Conservation (phyloP, 2,888 invertebrate genomes). For the Entomobrya multifasciata region DNA sequence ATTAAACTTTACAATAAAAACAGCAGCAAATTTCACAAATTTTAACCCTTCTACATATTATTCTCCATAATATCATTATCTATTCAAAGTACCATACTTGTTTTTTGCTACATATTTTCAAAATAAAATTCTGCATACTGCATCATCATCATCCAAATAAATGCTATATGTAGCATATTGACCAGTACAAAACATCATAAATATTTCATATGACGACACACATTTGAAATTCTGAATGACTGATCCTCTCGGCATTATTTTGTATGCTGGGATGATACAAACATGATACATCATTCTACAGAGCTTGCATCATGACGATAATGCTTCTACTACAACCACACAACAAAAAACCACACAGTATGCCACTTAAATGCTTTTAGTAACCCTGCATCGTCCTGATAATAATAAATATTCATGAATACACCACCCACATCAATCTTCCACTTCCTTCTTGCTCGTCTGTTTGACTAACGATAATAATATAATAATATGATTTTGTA, state of each 20-base stretch:
- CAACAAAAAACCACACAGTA: not conserved
- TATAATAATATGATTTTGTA: too few species aligned
- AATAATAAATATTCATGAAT: conserved; percentile 50
- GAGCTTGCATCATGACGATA: not conserved
- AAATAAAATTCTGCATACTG: too few species aligned
- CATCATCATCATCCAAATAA: too few species aligned
- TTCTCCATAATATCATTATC: too few species aligned
- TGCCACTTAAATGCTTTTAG: conserved; percentile 28
- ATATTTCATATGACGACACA: conserved; percentile 39
- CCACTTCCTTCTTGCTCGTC: not conserved
- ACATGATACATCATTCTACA: not conserved
- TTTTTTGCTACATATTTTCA: too few species aligned
- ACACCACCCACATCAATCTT: conserved; percentile 54
- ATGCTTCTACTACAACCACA: too few species aligned
- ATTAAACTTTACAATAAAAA: not conserved
- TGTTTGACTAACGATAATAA: too few species aligned
- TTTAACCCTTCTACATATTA: not conserved
- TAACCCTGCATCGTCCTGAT: not conserved
- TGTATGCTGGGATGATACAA: not conserved
- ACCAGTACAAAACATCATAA: conserved; percentile 26
- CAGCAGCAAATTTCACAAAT: too few species aligned
- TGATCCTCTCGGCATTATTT: not conserved
- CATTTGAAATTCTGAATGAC: conserved; percentile 34
- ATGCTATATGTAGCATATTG: conserved; percentile 1
- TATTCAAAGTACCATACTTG: too few species aligned